Evolutionary conservation across 30 jellyfish, hydroid and myxozoan genomes (phyloP).

Genomic region (Hydra vulgaris): DNA sequence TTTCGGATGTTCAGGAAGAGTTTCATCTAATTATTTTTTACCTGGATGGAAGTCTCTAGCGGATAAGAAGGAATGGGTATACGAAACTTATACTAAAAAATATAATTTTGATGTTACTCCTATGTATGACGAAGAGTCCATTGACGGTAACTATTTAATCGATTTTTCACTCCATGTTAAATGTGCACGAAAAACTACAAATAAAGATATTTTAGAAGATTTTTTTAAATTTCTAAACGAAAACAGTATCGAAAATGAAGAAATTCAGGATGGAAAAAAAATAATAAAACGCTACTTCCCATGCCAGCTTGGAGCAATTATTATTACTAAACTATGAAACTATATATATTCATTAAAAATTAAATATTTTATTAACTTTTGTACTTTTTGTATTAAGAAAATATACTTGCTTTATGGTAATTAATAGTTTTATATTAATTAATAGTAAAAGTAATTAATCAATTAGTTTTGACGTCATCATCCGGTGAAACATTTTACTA

Average conservation of each 20-base stretch:
- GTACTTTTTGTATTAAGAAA: no score
- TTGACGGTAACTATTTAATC: constrained; percentile 17
- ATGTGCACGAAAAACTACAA: constrained; percentile 4
- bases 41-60: constrained; percentile 30
- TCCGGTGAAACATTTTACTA: no score
- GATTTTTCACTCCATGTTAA: constrained; percentile 22
- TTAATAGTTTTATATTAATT: no score
- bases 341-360: background rate
- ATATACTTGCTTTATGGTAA: no score
- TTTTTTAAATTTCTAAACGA: constrained; percentile 7
- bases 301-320: constrained; percentile 28
- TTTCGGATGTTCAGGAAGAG: constrained; percentile 17
- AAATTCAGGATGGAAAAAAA: background rate
- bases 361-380: no score
- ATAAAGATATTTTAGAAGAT: constrained; percentile 3
- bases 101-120: constrained; percentile 23
- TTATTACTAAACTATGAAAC: constrained; percentile 2
- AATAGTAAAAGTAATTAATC: no score
- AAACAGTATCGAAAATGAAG: background rate
- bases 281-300: background rate
- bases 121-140: constrained; percentile 9
- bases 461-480: no score
- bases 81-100: background rate
- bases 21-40: constrained; percentile 18
- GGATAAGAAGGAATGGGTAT: constrained; percentile 1